Conservation (phyloP, 2,888 invertebrate species). For the Chrysotoxum bicinctum region DNA sequence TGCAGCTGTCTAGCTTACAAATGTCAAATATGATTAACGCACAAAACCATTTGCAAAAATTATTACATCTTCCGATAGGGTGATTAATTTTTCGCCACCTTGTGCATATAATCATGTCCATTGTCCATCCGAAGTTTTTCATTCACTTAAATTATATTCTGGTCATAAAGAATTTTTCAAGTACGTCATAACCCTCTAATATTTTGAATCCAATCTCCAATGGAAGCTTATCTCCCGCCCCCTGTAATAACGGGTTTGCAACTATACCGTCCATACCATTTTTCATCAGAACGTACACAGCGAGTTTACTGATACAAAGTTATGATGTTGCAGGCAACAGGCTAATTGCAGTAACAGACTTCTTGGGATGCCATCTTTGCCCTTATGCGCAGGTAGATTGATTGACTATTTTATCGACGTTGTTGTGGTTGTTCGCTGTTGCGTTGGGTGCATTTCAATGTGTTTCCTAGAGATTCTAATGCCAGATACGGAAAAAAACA, state of each 20-base stretch:
- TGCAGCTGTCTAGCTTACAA: too few relatives aligned
- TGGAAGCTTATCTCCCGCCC: too few relatives aligned
- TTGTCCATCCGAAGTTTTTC: too few relatives aligned
- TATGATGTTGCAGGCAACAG: not conserved
- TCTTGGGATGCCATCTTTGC: conserved; percentile 36
- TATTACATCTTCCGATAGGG: too few relatives aligned
- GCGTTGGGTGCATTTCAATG: conserved; percentile 43
- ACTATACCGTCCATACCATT: not conserved
- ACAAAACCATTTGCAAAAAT: too few relatives aligned
- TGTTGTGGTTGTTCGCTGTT: conserved; percentile 2
- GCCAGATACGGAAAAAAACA: conserved; percentile 51
- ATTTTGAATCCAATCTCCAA: too few relatives aligned
- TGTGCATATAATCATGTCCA: too few relatives aligned
- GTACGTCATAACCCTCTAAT: too few relatives aligned
- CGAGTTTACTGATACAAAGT: not conserved
- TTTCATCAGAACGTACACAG: not conserved
- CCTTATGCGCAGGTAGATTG: conserved; percentile 65
- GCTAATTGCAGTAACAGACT: conserved; percentile 1
- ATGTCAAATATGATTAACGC: too few relatives aligned
- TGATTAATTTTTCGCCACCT: too few relatives aligned
- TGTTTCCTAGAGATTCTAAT: conserved; percentile 11
- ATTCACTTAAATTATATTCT: too few relatives aligned
- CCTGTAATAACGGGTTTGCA: not conserved
- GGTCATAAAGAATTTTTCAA: too few relatives aligned
- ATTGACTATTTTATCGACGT: conserved; percentile 62